phyloP scores from a whole-genome alignment of 2,113 vertebrate species.

The Glaucidium brasilianum region DNA sequence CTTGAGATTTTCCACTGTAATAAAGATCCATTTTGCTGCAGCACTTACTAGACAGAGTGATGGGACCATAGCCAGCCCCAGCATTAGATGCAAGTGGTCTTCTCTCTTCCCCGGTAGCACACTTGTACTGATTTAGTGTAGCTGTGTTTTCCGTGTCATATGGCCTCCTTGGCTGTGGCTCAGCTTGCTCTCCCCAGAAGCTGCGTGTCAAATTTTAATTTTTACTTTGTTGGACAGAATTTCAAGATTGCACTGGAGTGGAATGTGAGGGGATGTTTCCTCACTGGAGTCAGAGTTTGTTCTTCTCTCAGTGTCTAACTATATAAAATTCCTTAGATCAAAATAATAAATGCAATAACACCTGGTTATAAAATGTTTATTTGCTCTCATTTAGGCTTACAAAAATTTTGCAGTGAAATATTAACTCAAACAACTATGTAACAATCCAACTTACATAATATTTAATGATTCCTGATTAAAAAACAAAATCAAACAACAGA shows the following conservation, averaged over 20 bases:
- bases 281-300: neutral
- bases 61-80: neutral
- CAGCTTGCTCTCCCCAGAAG: neutral
- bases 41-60: neutral
- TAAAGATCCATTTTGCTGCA: neutral
- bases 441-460: neutral
- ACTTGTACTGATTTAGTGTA: neutral
- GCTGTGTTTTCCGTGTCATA: neutral
- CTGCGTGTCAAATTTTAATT: neutral
- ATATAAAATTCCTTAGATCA: neutral
- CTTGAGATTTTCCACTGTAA: neutral
- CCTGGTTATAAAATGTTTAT: neutral
- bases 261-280: neutral
- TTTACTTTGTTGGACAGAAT: neutral
- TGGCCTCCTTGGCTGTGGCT: neutral
- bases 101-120: neutral
- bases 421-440: neutral
- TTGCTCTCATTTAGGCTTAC: neutral
- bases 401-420: neutral
- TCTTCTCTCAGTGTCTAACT: neutral
- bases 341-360: neutral
- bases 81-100: neutral
- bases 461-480: neutral
- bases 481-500: neutral
- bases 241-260: neutral